Percentiles rank a stretch among this genome's conserved stretches.
These are phyloP conservation scores for Galendromus occidentalis DNA, from an alignment of 1,140 invertebrate genomes.

Conservation along the genomic window DNA sequence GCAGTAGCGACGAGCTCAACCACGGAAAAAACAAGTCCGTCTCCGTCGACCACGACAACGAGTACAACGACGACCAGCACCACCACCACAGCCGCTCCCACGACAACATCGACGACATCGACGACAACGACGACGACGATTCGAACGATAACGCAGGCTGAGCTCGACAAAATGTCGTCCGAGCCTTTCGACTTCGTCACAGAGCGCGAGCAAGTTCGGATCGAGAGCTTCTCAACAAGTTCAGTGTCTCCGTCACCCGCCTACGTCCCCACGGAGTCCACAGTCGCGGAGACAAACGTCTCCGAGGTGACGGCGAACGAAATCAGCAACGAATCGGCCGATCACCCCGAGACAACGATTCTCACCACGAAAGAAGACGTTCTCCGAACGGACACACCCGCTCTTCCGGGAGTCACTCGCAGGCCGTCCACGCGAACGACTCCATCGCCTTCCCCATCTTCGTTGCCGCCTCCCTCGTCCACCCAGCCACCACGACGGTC, in stretches of 20 bases:
- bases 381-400: neutral
- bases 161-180: neutral
- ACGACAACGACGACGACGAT: constrained; percentile 8
- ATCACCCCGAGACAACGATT: neutral
- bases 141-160: too few relatives aligned
- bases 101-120: neutral
- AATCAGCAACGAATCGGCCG: neutral
- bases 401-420: too few relatives aligned
- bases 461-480: too few relatives aligned
- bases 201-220: neutral
- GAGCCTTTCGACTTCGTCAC: neutral
- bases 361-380: neutral
- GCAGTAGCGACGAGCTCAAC: too few relatives aligned
- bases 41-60: neutral
- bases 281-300: neutral
- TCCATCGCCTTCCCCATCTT: too few relatives aligned
- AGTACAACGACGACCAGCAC: neutral
- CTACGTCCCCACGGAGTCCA: neutral
- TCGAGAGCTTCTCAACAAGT: neutral
- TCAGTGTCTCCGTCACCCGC: neutral
- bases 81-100: neutral
- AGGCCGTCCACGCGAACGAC: too few relatives aligned
- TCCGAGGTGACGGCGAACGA: neutral
- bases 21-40: too few relatives aligned
- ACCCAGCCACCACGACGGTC: too few relatives aligned